These are phyloP conservation scores for Dallia pectoralis DNA, from an alignment of 2,797 vertebrate species.

Conservation along the genomic window DNA sequence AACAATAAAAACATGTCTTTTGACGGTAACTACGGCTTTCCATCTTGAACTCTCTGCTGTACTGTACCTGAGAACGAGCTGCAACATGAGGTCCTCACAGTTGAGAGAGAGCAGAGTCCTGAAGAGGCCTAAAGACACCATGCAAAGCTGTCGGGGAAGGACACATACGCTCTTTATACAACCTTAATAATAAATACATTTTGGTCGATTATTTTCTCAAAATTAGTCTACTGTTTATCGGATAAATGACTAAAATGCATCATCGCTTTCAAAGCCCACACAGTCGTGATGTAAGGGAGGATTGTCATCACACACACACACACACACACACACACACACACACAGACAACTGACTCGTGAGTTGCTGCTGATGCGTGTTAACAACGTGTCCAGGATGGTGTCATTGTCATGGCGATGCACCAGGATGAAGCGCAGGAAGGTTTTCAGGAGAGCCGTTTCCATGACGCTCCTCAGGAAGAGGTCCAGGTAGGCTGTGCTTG, in stretches of 20 bases:
- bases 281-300: no score
- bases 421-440: conserved; percentile 93
- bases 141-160: conserved; percentile 78
- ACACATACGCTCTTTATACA: not conserved
- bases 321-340: not conserved
- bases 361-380: conserved; percentile 92
- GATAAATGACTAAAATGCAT: no score
- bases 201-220: no score
- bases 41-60: not conserved
- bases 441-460: conserved; percentile 87
- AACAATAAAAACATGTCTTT: not conserved
- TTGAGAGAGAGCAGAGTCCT: conserved; percentile 92
- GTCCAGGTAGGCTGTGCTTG: conserved; percentile 96
- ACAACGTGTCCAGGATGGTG: conserved; percentile 93
- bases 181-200: no score
- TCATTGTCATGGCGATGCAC: conserved; percentile 90
- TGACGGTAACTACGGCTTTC: not conserved
- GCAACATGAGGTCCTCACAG: conserved; percentile 95
- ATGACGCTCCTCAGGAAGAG: conserved; percentile 93
- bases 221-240: no score
- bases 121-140: conserved; percentile 97
- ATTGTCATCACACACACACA: not conserved
- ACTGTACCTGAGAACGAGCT: conserved; percentile 91
- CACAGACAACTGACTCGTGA: conserved; percentile 81
- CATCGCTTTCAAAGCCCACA: no score